These are phyloP conservation scores for Strigops habroptila DNA, from an alignment of 2,113 vertebrate genomes.

Conservation along the genomic window DNA sequence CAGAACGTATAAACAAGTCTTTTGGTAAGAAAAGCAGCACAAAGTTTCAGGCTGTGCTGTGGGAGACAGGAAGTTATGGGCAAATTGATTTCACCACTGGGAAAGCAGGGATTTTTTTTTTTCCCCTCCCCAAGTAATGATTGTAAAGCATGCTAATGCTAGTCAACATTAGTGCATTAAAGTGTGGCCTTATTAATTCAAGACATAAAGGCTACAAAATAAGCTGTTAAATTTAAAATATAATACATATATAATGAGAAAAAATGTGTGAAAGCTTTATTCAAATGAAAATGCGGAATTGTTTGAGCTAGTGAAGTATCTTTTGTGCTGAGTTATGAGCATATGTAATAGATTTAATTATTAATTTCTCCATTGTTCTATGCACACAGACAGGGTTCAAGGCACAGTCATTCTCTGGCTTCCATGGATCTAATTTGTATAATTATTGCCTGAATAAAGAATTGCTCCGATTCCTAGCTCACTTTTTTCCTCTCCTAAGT, in stretches of 20 bases:
- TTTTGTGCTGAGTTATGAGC: constrained; percentile 91
- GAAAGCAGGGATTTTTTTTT: constrained; percentile 63
- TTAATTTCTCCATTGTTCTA: constrained; percentile 87
- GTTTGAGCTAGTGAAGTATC: constrained; percentile 79
- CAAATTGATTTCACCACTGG: constrained; percentile 77
- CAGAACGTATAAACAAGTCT: constrained; percentile 64
- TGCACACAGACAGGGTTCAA: constrained; percentile 85
- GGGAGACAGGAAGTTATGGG: constrained; percentile 72
- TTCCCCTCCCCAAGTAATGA: constrained; percentile 56
- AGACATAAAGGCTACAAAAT: constrained; percentile 80
- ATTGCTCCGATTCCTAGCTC: constrained; percentile 71
- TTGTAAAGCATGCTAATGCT: constrained; percentile 72
- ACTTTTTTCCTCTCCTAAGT: constrained; percentile 50
- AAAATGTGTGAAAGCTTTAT: constrained; percentile 81
- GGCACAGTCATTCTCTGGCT: constrained; percentile 87
- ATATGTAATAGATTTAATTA: constrained; percentile 99
- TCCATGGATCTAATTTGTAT: constrained; percentile 98
- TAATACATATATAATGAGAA: constrained; percentile 81
- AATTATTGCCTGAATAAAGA: constrained; percentile 91
- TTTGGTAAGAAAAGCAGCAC: constrained; percentile 49
- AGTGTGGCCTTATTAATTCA: constrained; percentile 81
- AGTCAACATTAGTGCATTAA: constrained; percentile 76
- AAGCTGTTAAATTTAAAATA: constrained; percentile 83
- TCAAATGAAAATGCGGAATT: constrained; percentile 84
- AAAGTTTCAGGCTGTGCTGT: constrained; percentile 62